phyloP scores from a whole-genome alignment of 2,888 invertebrate species.

The Plutella xylostella region DNA sequence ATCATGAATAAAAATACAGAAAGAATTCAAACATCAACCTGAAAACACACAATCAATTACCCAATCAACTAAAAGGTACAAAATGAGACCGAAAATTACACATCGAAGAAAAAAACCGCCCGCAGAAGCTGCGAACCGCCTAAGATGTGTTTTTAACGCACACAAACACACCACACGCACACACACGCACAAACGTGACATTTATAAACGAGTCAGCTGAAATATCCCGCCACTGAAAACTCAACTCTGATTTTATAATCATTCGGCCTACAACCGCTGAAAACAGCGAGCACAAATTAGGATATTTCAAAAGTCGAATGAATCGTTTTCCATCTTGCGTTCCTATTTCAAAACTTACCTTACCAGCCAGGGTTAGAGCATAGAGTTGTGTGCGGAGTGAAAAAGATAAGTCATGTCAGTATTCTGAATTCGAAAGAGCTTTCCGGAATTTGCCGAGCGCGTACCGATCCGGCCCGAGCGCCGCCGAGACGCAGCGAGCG shows the following conservation, averaged over 20 bases:
- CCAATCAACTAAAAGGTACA: not conserved
- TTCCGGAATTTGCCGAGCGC: constrained; percentile 54
- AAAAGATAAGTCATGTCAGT: constrained; percentile 54
- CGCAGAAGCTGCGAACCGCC: constrained; percentile 27
- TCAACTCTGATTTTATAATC: constrained; percentile 25
- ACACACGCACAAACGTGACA: constrained; percentile 36
- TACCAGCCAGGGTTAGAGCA: constrained; percentile 20
- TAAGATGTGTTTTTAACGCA: constrained; percentile 56
- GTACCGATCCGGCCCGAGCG: constrained; percentile 66
- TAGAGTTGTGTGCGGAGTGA: constrained; percentile 17
- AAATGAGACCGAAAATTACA: constrained; percentile 4
- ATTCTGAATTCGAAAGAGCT: constrained; percentile 58
- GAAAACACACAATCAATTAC: not conserved
- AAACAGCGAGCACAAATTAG: too few relatives aligned
- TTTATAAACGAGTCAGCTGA: constrained; percentile 64
- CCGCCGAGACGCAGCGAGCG: constrained; percentile 59
- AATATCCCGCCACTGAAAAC: constrained; percentile 29
- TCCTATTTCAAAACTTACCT: constrained; percentile 11
- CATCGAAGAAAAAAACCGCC: constrained; percentile 9
- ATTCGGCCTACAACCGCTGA: too few relatives aligned
- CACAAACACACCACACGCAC: constrained; percentile 22
- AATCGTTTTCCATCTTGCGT: constrained; percentile 35
- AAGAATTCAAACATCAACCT: not conserved
- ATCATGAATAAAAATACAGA: too few relatives aligned
- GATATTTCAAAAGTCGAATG: constrained; percentile 61